A percentile compares a stretch with the other conserved stretches of the same genome.
phyloP scores from a whole-genome alignment of 2,113 vertebrate species.

The Tupaia tana region DNA sequence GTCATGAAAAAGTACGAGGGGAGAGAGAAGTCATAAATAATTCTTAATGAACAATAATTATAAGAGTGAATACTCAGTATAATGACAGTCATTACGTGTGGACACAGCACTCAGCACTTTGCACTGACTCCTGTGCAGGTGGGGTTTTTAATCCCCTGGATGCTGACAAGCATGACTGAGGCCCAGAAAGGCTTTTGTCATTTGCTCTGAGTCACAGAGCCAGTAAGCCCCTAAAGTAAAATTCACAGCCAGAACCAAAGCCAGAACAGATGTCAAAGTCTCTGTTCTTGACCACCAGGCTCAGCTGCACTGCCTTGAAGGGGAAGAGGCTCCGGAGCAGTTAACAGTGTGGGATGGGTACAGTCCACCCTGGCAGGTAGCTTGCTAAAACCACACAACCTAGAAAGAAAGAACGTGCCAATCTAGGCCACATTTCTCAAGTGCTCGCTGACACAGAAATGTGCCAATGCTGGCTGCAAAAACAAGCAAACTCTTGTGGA shows the following conservation, averaged over 20 bases:
- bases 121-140: neutral
- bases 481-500: neutral
- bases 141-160: neutral
- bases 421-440: neutral
- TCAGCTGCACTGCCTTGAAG: neutral
- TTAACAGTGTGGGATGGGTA: neutral
- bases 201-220: slow-evolving; percentile 10
- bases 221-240: neutral
- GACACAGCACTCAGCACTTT: neutral
- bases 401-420: neutral
- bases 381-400: neutral
- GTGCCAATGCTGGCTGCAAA: neutral
- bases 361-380: neutral
- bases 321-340: neutral
- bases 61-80: neutral
- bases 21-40: slow-evolving; percentile 1
- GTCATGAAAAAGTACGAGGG: slow-evolving; percentile 8
- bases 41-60: slow-evolving; percentile 58
- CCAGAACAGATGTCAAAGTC: neutral
- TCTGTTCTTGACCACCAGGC: neutral
- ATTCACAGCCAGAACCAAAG: neutral
- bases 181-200: neutral
- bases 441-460: neutral
- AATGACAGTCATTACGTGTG: neutral
- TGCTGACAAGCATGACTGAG: neutral